These are phyloP conservation scores for Catharus fuscescens DNA, from an alignment of 2,113 vertebrate species.

Conservation along the genomic window DNA sequence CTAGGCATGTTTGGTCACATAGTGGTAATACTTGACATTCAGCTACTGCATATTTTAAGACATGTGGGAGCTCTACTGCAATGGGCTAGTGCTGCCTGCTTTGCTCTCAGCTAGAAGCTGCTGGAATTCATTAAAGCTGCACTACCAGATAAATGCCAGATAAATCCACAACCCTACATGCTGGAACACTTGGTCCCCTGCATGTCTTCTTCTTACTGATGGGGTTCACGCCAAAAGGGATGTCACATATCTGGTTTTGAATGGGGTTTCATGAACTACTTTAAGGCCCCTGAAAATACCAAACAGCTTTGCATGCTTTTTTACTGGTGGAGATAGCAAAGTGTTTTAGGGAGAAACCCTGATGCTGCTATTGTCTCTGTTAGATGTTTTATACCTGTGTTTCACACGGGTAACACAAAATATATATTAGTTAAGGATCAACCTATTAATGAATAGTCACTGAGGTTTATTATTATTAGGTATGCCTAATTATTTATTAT, in stretches of 20 bases:
- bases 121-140: neutral
- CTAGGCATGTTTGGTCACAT: neutral
- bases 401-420: neutral
- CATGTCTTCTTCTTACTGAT: neutral
- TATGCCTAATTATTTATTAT: neutral
- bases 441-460: neutral
- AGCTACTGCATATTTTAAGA: neutral
- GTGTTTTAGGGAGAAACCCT: neutral
- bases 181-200: neutral
- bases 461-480: neutral
- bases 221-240: neutral
- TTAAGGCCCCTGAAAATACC: neutral
- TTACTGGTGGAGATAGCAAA: neutral
- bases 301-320: neutral
- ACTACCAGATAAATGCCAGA: neutral
- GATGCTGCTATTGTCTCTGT: neutral
- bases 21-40: neutral
- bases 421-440: neutral
- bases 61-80: neutral
- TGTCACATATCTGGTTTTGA: neutral
- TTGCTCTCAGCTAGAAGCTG: neutral
- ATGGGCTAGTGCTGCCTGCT: neutral
- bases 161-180: neutral
- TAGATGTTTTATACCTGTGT: neutral
- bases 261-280: neutral